A percentile compares a stretch with the other conserved stretches of the same genome.
Conservation (phyloP, 2,113 vertebrate species). For the Engraulis encrasicolus region DNA sequence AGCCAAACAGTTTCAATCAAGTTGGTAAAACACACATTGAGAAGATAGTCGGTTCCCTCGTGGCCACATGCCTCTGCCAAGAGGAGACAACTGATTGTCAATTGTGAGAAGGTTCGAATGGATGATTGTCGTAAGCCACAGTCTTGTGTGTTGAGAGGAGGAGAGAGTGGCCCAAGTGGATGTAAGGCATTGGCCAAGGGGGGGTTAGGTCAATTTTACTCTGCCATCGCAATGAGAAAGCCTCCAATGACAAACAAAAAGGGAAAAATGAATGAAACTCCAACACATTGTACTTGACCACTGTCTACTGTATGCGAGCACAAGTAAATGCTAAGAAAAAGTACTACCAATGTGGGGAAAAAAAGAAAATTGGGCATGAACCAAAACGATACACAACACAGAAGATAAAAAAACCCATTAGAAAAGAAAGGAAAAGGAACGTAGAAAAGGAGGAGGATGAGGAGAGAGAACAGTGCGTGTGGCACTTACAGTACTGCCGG, state of each 20-base stretch:
- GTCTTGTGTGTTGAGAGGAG: background rate
- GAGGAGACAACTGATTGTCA: background rate
- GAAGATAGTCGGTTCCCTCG: background rate
- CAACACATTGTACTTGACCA: background rate
- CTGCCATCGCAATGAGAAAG: constrained; percentile 37
- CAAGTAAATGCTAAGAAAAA: background rate
- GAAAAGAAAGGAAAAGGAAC: background rate
- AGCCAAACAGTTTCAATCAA: background rate
- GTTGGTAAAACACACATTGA: background rate
- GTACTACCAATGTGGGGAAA: background rate
- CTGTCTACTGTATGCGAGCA: background rate
- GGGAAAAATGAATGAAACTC: constrained; percentile 9
- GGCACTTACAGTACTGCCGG: constrained; percentile 90
- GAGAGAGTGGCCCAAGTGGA: background rate
- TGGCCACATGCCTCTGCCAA: background rate
- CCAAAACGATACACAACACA: background rate
- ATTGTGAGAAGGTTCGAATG: background rate
- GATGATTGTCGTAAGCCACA: background rate
- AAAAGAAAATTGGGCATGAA: background rate
- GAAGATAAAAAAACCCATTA: background rate
- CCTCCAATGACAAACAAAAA: constrained; percentile 24
- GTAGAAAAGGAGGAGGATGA: background rate
- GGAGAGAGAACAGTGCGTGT: constrained; percentile 40
- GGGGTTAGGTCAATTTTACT: background rate
- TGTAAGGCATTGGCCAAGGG: background rate